Base-by-base conservation (phyloP, 2,797 vertebrate species). In the Pseudochromis fuscus region DNA sequence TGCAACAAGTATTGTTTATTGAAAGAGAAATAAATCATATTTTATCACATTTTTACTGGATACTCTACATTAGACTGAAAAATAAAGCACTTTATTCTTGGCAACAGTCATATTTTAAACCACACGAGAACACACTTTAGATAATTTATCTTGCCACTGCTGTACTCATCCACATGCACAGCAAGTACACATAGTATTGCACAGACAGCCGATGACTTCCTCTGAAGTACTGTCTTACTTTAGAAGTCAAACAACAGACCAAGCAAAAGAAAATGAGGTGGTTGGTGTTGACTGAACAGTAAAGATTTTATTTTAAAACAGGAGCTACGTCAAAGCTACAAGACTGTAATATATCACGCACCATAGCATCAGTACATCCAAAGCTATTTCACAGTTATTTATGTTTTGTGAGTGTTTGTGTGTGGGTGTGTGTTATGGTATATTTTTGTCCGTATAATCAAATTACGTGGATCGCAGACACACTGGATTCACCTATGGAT, bases 161-260 rank as follows among this genome's bases (percentile, higher is more conserved):
- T 67, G 33, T 27, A n/a, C 57, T 75, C 62, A 71, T 74, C 57
- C 37, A 27, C 66, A 71, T 66, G 45, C 51, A 28, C 38, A 19
- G 19, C 52, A 66, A 61, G 72, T 50, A 33, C 42, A 28, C 57
- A 51, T 2, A 21, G 25, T 50, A 33, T 19, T 8, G 37, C n/a
- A 23, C 44, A 30, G 37, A 38, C 37, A 38, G 18, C 13, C 24
- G 30, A 30, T 30, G 30, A 4, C 30, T n/a, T n/a, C n/a, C n/a
- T n/a, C n/a, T n/a, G n/a, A n/a, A n/a, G n/a, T n/a, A n/a, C n/a
- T n/a, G n/a, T n/a, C n/a, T n/a, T n/a, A n/a, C n/a, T n/a, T n/a
- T n/a, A n/a, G n/a, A n/a, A n/a, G n/a, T n/a, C n/a, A n/a, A n/a
- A n/a, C n/a, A n/a, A n/a, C n/a, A 30, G 8, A 30, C 4, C 4